Conservation (phyloP, 2,797 vertebrate species). For the Neostethus bicornis region DNA sequence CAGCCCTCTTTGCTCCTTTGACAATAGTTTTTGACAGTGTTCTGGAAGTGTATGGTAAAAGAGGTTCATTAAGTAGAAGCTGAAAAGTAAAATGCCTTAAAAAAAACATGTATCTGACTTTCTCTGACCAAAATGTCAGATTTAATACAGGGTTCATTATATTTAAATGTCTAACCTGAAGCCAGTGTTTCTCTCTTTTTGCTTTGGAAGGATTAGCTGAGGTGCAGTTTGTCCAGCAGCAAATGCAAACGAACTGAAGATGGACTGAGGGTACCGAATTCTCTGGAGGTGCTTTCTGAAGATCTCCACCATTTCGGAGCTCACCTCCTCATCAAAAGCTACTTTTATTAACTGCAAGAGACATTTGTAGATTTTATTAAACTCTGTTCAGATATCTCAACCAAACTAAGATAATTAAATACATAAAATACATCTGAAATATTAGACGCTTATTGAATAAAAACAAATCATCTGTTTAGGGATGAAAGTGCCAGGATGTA, state of each 20-base stretch:
- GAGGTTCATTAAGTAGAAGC: constrained; percentile 7
- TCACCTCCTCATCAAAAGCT: constrained; percentile 98
- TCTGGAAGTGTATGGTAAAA: constrained; percentile 67
- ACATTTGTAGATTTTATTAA: neutral
- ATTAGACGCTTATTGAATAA: no score
- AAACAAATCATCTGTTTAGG: no score
- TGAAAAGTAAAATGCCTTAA: constrained; percentile 4
- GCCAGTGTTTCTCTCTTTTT: constrained; percentile 97
- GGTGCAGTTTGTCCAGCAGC: constrained; percentile 91
- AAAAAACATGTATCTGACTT: neutral
- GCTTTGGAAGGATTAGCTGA: constrained; percentile 93
- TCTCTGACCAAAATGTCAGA: neutral
- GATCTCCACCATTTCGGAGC: constrained; percentile 95
- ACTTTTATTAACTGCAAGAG: constrained; percentile 91
- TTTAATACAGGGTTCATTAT: neutral
- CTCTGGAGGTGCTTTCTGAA: constrained; percentile 96
- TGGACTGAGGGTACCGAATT: constrained; percentile 96
- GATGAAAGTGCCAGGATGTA: no score
- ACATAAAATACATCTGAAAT: no score
- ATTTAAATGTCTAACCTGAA: constrained; percentile 84
- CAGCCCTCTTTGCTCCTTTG: constrained; percentile 94
- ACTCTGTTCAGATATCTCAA: neutral
- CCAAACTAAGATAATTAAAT: neutral
- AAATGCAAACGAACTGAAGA: constrained; percentile 95
- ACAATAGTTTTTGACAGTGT: constrained; percentile 97